phyloP scores from a whole-genome alignment of 2,888 invertebrate genomes.

The Lasioglossum malachurum region DNA sequence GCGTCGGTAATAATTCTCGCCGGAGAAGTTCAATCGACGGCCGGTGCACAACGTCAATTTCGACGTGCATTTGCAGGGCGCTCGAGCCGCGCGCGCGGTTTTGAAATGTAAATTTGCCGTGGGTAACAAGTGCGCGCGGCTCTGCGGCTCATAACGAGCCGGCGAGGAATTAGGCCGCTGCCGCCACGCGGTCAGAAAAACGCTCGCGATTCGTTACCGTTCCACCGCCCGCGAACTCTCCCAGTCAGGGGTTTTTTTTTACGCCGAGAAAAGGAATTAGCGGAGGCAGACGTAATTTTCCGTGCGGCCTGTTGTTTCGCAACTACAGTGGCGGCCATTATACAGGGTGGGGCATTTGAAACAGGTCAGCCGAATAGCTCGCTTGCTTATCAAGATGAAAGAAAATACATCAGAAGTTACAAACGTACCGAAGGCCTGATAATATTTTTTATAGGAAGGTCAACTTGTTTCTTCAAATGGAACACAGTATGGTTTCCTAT shows the following conservation, averaged over 20 bases:
- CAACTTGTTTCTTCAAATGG: too few relatives aligned
- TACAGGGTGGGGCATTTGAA: too few relatives aligned
- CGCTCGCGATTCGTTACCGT: slow-evolving; percentile 38
- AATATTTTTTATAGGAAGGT: too few relatives aligned
- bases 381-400: too few relatives aligned
- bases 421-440: too few relatives aligned
- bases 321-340: neutral
- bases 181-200: slow-evolving; percentile 37
- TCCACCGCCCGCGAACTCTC: neutral
- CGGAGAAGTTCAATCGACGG: slow-evolving; percentile 54
- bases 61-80: slow-evolving; percentile 40
- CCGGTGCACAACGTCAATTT: slow-evolving; percentile 45
- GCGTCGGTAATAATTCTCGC: slow-evolving; percentile 32
- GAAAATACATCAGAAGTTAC: too few relatives aligned
- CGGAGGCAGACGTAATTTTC: slow-evolving; percentile 17
- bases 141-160: slow-evolving; percentile 59
- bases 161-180: slow-evolving; percentile 56
- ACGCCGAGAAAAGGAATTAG: slow-evolving; percentile 18
- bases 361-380: too few relatives aligned
- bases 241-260: neutral
- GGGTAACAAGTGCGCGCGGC: slow-evolving; percentile 59
- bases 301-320: neutral
- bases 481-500: too few relatives aligned
- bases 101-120: slow-evolving; percentile 68
- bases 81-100: slow-evolving; percentile 48